These are phyloP conservation scores for Pipistrellus pygmaeus DNA, from an alignment of 2,797 vertebrate species.

Conservation along the genomic window DNA sequence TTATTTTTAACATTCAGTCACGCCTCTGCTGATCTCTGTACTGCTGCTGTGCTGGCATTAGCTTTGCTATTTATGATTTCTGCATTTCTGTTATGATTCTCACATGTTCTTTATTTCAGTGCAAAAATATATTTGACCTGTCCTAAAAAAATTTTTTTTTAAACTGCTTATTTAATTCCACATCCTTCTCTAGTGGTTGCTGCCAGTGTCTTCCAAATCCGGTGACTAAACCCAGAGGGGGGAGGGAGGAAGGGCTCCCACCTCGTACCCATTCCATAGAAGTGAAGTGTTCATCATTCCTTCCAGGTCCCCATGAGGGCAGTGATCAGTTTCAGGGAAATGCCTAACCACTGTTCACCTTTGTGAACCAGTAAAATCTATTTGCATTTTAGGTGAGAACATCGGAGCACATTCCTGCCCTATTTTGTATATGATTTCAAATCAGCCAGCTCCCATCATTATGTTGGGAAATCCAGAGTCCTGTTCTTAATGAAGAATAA, in stretches of 20 bases:
- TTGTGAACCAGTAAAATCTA: not conserved
- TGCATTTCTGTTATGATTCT: conserved; percentile 67
- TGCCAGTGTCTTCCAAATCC: conserved; percentile 26
- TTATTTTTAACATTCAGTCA: conserved; percentile 83
- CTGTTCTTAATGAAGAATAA: not conserved
- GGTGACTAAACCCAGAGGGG: conserved; percentile 1
- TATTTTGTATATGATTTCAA: not conserved
- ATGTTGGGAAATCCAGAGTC: not conserved
- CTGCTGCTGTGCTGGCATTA: conserved; percentile 79
- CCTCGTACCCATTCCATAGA: conserved; percentile 11
- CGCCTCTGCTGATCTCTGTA: conserved; percentile 78
- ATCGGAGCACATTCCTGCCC: not conserved
- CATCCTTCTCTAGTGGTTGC: conserved; percentile 48
- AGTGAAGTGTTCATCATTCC: not conserved
- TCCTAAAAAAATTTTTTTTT: conserved; percentile 40
- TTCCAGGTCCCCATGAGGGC: not conserved
- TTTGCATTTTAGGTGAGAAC: not conserved
- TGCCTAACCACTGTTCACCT: not conserved
- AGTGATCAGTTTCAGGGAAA: not conserved
- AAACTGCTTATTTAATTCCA: not conserved
- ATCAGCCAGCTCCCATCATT: not conserved
- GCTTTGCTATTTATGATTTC: conserved; percentile 81
- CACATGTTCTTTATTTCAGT: conserved; percentile 78
- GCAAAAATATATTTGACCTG: conserved; percentile 74
- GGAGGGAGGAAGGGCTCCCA: not conserved